A percentile compares a stretch with the other conserved stretches of the same genome.
phyloP scores from a whole-genome alignment of 2,113 vertebrate genomes.

The Phoenicopterus ruber region DNA sequence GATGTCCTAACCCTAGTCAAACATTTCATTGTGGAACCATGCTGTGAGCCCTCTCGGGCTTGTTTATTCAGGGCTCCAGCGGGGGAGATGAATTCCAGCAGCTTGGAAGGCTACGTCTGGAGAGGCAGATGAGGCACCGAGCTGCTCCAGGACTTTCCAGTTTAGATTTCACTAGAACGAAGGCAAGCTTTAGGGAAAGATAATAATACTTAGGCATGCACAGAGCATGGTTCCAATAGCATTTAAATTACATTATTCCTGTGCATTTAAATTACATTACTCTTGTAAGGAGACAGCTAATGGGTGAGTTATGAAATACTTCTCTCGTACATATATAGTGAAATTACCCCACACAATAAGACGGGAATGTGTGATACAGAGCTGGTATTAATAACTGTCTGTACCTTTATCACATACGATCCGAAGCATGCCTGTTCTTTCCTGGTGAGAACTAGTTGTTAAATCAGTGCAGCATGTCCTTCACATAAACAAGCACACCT shows the following conservation, averaged over 20 bases:
- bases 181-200: background rate
- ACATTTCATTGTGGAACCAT: background rate
- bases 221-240: background rate
- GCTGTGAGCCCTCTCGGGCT: background rate
- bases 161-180: background rate
- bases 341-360: background rate
- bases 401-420: background rate
- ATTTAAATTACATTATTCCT: background rate
- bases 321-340: background rate
- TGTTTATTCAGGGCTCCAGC: background rate
- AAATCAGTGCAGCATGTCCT: background rate
- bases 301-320: background rate
- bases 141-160: background rate
- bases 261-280: background rate
- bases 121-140: background rate
- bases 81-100: background rate
- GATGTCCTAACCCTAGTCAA: constrained; percentile 16
- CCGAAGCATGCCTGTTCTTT: background rate
- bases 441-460: background rate
- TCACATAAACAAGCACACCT: background rate
- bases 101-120: background rate
- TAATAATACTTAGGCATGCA: background rate
- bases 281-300: background rate
- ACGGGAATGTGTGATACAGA: background rate
- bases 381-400: background rate